A percentile compares a stretch with the other conserved stretches of the same genome.
phyloP scores from a whole-genome alignment of 2,888 invertebrate species.

The Leptinotarsa haldemani region DNA sequence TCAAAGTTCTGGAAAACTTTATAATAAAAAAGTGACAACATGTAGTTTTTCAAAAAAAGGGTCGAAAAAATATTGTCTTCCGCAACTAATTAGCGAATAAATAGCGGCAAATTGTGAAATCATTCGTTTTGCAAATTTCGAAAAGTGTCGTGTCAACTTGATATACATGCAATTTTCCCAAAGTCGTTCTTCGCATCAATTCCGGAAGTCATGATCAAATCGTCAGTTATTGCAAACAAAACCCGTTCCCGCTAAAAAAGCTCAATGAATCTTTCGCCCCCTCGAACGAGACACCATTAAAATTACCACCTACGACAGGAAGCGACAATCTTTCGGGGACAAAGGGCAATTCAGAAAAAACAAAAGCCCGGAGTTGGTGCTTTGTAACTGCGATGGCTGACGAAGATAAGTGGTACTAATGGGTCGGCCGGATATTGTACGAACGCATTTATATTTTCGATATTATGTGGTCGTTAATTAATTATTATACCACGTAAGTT shows the following conservation, averaged over 20 bases:
- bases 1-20: no score
- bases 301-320: slow-evolving; percentile 42
- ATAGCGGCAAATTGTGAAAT: no score
- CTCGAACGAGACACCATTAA: slow-evolving; percentile 24
- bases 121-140: no score
- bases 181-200: no score
- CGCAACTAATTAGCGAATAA: no score
- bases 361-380: slow-evolving; percentile 35
- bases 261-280: slow-evolving; percentile 9
- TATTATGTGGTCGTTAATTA: not conserved
- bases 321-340: slow-evolving; percentile 33
- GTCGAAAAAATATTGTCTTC: no score
- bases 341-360: slow-evolving; percentile 41
- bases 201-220: no score
- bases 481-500: slow-evolving; percentile 17
- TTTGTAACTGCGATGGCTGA: slow-evolving; percentile 30
- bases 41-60: no score
- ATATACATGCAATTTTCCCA: no score
- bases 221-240: no score
- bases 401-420: slow-evolving; percentile 38
- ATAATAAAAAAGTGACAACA: no score
- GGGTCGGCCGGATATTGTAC: slow-evolving; percentile 38
- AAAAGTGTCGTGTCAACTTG: no score
- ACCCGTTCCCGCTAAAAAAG: not conserved
- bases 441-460: slow-evolving; percentile 31